Evolutionary conservation across 2,113 vertebrate genomes (phyloP).

Genomic region (Otolemur garnettii): DNA sequence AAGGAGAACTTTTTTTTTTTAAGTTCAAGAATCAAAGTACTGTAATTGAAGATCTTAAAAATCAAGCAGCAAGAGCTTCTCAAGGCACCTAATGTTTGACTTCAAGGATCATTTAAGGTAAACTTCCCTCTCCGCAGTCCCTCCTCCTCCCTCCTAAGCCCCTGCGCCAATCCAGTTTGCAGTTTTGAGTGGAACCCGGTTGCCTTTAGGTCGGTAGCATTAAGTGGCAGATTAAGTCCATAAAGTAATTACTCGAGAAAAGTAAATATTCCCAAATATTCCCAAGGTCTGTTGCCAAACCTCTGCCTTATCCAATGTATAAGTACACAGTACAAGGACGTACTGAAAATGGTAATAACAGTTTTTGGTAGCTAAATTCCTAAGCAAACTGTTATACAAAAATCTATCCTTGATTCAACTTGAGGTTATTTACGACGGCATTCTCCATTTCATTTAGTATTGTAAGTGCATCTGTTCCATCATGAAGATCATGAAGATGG

Average conservation of each 20-base stretch:
- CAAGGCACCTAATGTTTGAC: background rate
- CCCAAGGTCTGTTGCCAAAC: background rate
- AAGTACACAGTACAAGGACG: background rate
- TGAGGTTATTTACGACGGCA: background rate
- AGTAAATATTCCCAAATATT: background rate
- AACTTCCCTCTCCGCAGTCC: background rate
- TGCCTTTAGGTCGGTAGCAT: background rate
- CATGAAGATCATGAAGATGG: background rate
- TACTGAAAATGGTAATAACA: background rate
- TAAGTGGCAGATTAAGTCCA: background rate
- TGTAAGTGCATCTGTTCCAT: background rate
- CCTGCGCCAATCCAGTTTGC: background rate
- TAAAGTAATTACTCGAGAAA: slow-evolving; percentile 5
- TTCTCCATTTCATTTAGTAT: background rate
- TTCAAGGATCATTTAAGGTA: slow-evolving; percentile 66
- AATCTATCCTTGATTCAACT: background rate
- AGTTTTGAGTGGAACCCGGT: background rate
- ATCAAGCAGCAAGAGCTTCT: slow-evolving; percentile 42
- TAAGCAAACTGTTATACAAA: background rate
- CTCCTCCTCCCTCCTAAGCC: background rate
- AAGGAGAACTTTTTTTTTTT: slow-evolving; percentile 62
- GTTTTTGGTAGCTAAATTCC: background rate
- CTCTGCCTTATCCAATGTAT: background rate
- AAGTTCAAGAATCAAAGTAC: slow-evolving; percentile 74
- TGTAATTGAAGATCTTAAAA: slow-evolving; percentile 44